Percentiles rank a stretch among this genome's conserved stretches.
These are phyloP conservation scores for Meliscaeva auricollis DNA, from an alignment of 2,888 invertebrate genomes.

Conservation along the genomic window DNA sequence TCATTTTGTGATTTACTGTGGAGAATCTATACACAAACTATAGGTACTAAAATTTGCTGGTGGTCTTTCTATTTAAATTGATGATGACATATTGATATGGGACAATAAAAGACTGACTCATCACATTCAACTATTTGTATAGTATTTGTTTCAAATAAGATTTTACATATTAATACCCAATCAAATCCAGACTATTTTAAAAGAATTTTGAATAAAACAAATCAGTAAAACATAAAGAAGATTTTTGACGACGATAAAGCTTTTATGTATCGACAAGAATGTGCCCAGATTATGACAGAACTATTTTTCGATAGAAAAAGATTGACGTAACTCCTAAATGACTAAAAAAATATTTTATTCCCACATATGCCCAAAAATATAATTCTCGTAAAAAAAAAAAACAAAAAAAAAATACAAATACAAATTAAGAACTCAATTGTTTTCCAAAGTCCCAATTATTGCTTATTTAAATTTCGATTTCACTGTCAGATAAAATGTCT, in stretches of 20 bases:
- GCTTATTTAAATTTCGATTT: slow-evolving; percentile 3
- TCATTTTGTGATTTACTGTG: slow-evolving; percentile 13
- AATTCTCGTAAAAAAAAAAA: background rate
- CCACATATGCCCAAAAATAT: background rate
- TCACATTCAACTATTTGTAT: background rate
- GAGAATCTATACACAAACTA: background rate
- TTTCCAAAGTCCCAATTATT: background rate
- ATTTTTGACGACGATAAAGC: too few species aligned
- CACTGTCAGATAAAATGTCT: slow-evolving; percentile 12
- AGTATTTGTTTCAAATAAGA: background rate
- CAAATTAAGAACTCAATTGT: slow-evolving; percentile 32
- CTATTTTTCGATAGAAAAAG: too few species aligned
- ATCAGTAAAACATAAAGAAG: too few species aligned
- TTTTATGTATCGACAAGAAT: too few species aligned
- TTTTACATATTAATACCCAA: background rate
- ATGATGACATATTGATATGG: background rate
- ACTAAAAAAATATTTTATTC: background rate
- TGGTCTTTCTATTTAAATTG: background rate
- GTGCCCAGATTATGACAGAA: too few species aligned
- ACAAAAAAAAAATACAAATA: slow-evolving; percentile 10
- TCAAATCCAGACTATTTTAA: too few species aligned
- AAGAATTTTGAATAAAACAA: too few species aligned
- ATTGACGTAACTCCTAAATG: background rate
- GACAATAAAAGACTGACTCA: background rate
- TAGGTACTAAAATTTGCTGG: slow-evolving; percentile 7